Conservation (phyloP, 2,888 invertebrate genomes). For the Himalopsyche tibetana region DNA sequence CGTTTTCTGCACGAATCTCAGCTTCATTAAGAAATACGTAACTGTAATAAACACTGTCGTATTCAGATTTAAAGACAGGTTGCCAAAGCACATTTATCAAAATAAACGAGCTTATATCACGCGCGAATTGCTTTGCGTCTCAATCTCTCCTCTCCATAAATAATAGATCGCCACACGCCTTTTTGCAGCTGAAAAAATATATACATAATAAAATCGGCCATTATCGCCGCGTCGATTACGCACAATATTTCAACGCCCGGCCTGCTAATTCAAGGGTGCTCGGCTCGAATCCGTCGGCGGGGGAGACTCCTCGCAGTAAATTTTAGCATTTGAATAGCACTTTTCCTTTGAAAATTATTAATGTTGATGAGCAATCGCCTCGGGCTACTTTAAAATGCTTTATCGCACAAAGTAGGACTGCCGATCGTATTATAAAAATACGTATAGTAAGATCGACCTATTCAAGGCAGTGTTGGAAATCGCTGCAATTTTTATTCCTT, state of each 20-base stretch:
- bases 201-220: not conserved
- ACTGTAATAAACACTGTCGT: not conserved
- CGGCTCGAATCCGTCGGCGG: not conserved
- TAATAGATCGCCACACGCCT: constrained; percentile 17
- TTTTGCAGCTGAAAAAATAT: not conserved
- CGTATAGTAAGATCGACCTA: not conserved
- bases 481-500: not conserved
- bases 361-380: not conserved
- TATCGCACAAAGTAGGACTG: not conserved
- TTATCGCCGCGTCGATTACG: constrained; percentile 19
- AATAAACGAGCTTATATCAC: constrained; percentile 16
- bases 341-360: constrained; percentile 31
- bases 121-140: not conserved
- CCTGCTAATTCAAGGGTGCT: constrained; percentile 12
- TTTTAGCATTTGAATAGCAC: constrained; percentile 25
- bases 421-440: constrained; percentile 7
- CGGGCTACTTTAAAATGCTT: not conserved
- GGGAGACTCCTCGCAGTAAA: constrained; percentile 13
- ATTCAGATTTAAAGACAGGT: constrained; percentile 1
- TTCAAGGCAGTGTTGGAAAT: not conserved
- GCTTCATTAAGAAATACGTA: not conserved
- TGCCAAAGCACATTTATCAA: constrained; percentile 22
- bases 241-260: constrained; percentile 18
- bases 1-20: too few relatives aligned
- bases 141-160: not conserved